Percentiles rank a stretch among this genome's conserved stretches.
phyloP scores from a whole-genome alignment of 2,888 invertebrate species.

The Epiblema foenella region DNA sequence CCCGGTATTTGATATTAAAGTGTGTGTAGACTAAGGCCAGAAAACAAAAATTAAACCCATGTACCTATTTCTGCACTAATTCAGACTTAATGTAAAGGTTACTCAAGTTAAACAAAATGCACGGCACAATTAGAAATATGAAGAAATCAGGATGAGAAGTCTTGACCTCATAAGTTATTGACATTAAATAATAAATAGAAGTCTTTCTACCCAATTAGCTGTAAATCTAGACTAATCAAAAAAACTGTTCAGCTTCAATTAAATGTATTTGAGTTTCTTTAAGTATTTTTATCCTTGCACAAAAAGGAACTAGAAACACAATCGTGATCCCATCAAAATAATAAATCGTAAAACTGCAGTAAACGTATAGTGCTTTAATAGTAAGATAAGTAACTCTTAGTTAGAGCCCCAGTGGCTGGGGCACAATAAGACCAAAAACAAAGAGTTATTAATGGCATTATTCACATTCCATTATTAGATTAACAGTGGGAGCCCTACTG shows the following conservation, averaged over 20 bases:
- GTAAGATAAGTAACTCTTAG: slow-evolving; percentile 43
- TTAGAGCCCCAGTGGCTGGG: slow-evolving; percentile 34
- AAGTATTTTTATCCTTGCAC: slow-evolving; percentile 5
- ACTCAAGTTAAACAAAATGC: too few relatives aligned
- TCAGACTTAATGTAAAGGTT: too few relatives aligned
- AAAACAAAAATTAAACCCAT: too few relatives aligned
- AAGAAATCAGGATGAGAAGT: background rate
- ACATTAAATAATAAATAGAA: background rate
- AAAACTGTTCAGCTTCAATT: background rate
- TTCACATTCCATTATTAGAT: slow-evolving; percentile 82
- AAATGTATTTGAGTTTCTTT: background rate
- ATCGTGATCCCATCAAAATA: slow-evolving; percentile 32
- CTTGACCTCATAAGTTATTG: too few relatives aligned
- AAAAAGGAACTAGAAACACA: slow-evolving; percentile 8
- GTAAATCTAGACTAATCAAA: background rate
- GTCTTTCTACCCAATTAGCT: background rate
- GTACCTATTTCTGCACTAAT: too few relatives aligned
- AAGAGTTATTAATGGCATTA: slow-evolving; percentile 74
- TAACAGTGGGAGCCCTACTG: slow-evolving; percentile 77
- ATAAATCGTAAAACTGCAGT: slow-evolving; percentile 30
- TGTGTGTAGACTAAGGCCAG: too few relatives aligned
- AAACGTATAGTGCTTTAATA: slow-evolving; percentile 41
- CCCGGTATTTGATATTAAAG: too few relatives aligned
- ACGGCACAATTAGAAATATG: too few relatives aligned
- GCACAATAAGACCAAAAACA: slow-evolving; percentile 40